Evolutionary conservation across 2,888 invertebrate species (phyloP).

Genomic region (Pollenia amentaria): DNA sequence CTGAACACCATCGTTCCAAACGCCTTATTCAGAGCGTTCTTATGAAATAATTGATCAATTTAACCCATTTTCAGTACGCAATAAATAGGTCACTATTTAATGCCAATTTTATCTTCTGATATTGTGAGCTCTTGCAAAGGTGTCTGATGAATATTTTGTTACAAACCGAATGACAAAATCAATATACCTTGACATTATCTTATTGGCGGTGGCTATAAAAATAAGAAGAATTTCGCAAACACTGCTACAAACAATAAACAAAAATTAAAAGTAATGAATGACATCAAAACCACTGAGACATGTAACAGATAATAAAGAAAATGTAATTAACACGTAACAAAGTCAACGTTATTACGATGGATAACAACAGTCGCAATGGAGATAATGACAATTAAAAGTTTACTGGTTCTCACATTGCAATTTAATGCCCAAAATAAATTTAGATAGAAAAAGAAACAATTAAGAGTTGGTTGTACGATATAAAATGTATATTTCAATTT

Average conservation of each 20-base stretch:
- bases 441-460: not conserved
- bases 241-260: conserved; percentile 9
- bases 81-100: too few relatives aligned
- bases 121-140: too few relatives aligned
- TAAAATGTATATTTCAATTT: too few relatives aligned
- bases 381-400: not conserved
- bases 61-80: too few relatives aligned
- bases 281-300: conserved; percentile 47
- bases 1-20: too few relatives aligned
- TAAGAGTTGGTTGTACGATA: not conserved
- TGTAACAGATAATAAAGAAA: conserved; percentile 33
- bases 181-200: too few relatives aligned
- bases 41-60: too few relatives aligned
- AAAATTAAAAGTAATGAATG: conserved; percentile 26
- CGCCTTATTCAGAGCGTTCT: too few relatives aligned
- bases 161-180: too few relatives aligned
- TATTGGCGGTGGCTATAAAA: not conserved
- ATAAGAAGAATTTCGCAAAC: not conserved
- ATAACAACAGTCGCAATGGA: not conserved
- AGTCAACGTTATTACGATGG: conserved; percentile 16
- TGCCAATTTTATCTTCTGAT: too few relatives aligned
- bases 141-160: too few relatives aligned
- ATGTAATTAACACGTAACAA: conserved; percentile 40
- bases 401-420: not conserved
- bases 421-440: not conserved